A percentile compares a stretch with the other conserved stretches of the same genome.
Conservation (phyloP, 2,113 vertebrate species). For the Oriolus oriolus region DNA sequence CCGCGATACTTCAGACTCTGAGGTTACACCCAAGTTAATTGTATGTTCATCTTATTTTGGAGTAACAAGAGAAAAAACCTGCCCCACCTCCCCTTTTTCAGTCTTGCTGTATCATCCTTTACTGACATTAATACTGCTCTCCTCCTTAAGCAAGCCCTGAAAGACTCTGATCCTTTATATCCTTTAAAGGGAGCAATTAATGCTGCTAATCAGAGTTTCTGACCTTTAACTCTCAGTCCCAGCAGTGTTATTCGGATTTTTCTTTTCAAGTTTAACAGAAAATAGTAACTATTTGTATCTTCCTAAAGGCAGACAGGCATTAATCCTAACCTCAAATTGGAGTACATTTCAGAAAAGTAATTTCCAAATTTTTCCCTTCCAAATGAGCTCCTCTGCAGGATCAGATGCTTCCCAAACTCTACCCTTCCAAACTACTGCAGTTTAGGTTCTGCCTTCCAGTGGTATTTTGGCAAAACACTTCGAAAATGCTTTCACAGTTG, state of each 20-base stretch:
- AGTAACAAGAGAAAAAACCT: background rate
- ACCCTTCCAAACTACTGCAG: background rate
- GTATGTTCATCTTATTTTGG: background rate
- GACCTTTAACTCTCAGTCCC: slow-evolving; percentile 55
- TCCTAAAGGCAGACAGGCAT: background rate
- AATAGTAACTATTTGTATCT: slow-evolving; percentile 10
- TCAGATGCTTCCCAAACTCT: background rate
- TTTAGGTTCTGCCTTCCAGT: background rate
- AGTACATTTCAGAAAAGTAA: background rate
- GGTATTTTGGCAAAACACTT: background rate
- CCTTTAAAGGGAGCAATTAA: slow-evolving; percentile 53
- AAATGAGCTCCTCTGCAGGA: background rate
- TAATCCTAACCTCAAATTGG: background rate
- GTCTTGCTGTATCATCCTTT: background rate
- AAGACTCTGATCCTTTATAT: slow-evolving; percentile 39
- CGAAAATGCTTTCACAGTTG: background rate
- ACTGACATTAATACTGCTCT: background rate
- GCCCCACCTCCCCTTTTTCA: background rate
- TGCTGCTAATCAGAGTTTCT: slow-evolving; percentile 36
- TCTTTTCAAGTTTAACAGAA: slow-evolving; percentile 10
- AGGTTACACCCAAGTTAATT: background rate
- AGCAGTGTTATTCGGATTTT: slow-evolving; percentile 12
- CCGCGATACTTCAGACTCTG: background rate
- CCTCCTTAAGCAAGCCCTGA: slow-evolving; percentile 6
- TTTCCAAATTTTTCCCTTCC: background rate